Percentiles rank a stretch among this genome's conserved stretches.
Conservation (phyloP, 2,113 vertebrate species). For the Notothenia coriiceps region DNA sequence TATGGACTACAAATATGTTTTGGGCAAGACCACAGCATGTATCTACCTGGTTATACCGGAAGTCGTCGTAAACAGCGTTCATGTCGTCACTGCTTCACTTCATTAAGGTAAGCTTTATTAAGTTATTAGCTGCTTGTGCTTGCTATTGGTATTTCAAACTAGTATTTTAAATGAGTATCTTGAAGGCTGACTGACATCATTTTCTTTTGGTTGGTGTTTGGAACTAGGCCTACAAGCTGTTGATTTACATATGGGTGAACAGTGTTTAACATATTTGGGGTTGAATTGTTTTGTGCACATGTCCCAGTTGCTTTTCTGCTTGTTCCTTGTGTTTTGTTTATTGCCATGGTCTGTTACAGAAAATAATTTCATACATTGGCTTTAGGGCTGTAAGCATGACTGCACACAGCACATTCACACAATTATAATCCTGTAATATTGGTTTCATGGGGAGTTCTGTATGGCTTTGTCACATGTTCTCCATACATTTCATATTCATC, state of each 20-base stretch:
- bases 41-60: background rate
- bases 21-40: background rate
- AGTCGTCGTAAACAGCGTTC: background rate
- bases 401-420: background rate
- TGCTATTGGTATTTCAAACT: background rate
- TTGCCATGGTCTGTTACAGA: background rate
- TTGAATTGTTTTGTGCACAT: background rate
- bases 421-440: slow-evolving; percentile 23
- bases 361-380: slow-evolving; percentile 9
- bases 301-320: background rate
- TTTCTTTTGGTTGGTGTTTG: slow-evolving; percentile 3
- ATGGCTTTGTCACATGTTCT: slow-evolving; percentile 20
- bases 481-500: slow-evolving; percentile 7
- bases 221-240: background rate
- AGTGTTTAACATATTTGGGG: background rate
- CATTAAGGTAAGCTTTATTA: background rate
- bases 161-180: too few species aligned
- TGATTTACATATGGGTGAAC: background rate
- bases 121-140: background rate
- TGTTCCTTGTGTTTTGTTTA: slow-evolving; percentile 6
- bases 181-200: too few species aligned
- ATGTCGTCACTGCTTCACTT: background rate
- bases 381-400: slow-evolving; percentile 18
- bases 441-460: slow-evolving; percentile 9
- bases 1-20: background rate